Conservation (phyloP, 2,113 vertebrate genomes). For the Pipra filicauda region DNA sequence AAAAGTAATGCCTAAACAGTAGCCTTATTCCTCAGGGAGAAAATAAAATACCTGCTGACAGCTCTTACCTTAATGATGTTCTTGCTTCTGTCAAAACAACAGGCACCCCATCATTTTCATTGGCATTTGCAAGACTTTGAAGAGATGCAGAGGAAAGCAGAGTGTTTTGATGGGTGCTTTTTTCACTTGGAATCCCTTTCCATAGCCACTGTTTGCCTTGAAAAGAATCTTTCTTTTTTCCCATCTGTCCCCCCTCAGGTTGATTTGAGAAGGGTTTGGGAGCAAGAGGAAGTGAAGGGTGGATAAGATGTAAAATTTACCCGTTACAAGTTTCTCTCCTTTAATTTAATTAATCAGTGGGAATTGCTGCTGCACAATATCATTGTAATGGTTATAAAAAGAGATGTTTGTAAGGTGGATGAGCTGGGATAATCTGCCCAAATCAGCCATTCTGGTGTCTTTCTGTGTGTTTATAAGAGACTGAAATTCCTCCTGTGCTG, state of each 20-base stretch:
- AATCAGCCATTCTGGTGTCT: too few species aligned
- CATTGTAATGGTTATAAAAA: not conserved
- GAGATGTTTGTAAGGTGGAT: not conserved
- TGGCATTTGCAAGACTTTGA: conserved; percentile 37
- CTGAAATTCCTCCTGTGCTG: not conserved
- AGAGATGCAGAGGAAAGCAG: not conserved
- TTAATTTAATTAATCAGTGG: not conserved
- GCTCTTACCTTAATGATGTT: conserved; percentile 47
- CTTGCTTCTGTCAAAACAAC: conserved; percentile 52
- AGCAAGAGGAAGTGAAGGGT: not conserved
- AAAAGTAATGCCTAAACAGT: conserved; percentile 30
- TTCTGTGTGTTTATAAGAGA: not conserved
- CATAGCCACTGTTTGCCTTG: not conserved
- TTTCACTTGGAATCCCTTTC: conserved; percentile 1
- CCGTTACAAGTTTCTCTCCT: not conserved
- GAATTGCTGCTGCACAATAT: not conserved
- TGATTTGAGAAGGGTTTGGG: not conserved
- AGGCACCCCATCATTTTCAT: not conserved
- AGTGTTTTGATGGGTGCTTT: not conserved
- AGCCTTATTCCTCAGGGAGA: conserved; percentile 27
- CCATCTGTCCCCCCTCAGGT: not conserved
- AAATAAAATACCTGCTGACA: conserved; percentile 53
- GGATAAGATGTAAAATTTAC: not conserved
- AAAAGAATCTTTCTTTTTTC: not conserved
- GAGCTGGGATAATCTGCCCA: not conserved